phyloP scores from a whole-genome alignment of 2,797 vertebrate genomes.

The Potorous gilbertii region DNA sequence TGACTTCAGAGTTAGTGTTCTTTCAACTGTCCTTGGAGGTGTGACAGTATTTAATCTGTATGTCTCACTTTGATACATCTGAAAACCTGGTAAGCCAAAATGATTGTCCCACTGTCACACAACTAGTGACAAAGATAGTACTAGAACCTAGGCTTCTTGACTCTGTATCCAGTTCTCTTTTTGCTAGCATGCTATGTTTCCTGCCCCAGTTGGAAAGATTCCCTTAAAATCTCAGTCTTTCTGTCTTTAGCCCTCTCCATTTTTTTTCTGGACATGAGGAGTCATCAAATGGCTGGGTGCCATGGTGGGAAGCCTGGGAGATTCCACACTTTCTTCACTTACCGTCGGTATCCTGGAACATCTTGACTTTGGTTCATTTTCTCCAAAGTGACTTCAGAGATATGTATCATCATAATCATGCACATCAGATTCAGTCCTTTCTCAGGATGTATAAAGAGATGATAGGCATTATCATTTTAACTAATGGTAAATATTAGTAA shows the following conservation, averaged over 20 bases:
- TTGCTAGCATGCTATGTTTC: background rate
- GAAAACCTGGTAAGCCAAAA: background rate
- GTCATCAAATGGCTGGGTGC: background rate
- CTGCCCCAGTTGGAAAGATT: background rate
- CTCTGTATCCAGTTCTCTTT: background rate
- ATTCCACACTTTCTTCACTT: background rate
- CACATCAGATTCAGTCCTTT: background rate
- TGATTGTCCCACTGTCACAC: background rate
- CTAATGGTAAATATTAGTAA: background rate
- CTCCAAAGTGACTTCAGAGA: background rate
- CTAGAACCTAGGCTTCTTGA: background rate
- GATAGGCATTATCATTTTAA: background rate
- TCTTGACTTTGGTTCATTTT: background rate
- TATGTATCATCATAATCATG: background rate
- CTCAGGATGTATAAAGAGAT: background rate
- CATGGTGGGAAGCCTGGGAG: background rate
- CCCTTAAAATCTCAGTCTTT: background rate
- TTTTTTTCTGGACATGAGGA: background rate
- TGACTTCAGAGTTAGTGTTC: background rate
- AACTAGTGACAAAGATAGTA: background rate
- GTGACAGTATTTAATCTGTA: background rate
- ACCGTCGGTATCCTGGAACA: background rate
- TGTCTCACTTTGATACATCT: background rate
- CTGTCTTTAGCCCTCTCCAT: background rate
- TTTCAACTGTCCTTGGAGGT: background rate